These are phyloP conservation scores for Polypedilum vanderplanki DNA, from an alignment of 1,140 invertebrate genomes.

Conservation along the genomic window DNA sequence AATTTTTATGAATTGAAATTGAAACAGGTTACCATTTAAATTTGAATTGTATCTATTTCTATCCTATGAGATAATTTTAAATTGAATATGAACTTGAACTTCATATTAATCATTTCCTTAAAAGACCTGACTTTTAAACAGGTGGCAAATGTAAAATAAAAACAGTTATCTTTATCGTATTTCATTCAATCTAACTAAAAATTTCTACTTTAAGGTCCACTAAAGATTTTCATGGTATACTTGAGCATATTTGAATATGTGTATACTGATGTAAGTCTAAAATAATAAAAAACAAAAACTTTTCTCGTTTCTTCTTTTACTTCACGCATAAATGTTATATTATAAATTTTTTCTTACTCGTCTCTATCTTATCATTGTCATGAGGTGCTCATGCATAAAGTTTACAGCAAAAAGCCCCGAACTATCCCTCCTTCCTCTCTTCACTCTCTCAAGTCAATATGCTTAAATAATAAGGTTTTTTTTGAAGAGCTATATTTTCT, in stretches of 20 bases:
- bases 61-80: neutral
- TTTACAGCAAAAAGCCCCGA: neutral
- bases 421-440: neutral
- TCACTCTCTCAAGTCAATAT: neutral
- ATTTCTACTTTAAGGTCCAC: too few relatives aligned
- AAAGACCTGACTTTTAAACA: too few relatives aligned
- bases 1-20: slow-evolving; percentile 9
- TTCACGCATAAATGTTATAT: slow-evolving; percentile 19
- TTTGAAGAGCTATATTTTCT: slow-evolving; percentile 13
- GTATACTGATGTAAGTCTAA: neutral
- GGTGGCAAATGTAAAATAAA: too few relatives aligned
- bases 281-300: neutral
- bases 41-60: neutral
- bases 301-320: neutral
- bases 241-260: too few relatives aligned
- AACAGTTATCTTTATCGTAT: too few relatives aligned
- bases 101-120: neutral
- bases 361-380: slow-evolving; percentile 24
- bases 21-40: slow-evolving; percentile 2
- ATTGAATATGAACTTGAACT: neutral
- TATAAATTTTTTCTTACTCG: neutral
- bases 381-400: slow-evolving; percentile 26
- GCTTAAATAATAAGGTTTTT: neutral
- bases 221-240: too few relatives aligned
- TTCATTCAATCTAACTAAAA: too few relatives aligned